Evolutionary conservation across 2,888 invertebrate genomes (phyloP), one percentile per base, ranked within the genome.

Genomic region (Epirrhoe tristata): DNA sequence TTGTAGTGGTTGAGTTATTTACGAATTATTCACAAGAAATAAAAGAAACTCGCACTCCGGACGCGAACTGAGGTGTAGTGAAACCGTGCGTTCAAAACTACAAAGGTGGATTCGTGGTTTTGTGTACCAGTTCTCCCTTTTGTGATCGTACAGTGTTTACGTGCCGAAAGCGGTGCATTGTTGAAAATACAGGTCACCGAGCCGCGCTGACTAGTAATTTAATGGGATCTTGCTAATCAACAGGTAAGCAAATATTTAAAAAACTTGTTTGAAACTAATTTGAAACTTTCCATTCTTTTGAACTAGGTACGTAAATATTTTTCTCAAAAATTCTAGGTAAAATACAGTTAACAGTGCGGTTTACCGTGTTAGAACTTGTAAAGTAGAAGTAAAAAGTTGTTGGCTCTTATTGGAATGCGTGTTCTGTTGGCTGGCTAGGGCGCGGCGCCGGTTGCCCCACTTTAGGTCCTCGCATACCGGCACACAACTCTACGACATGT

Each of bases 181-280:
- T 74, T 69, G 75, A 78, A 86, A 84, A 82, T 86, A 82, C 81
- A 80, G 80, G 80, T 84, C 81, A 82, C 81, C 81, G 81, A 86
- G 81, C 81, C 81, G 81, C 82, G 80, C 81, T 79, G 81, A 83
- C 80, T 87, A 77, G 82, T 82, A 85, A 83, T 87, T 92, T 91
- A 88, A 93, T 93, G 93, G 91, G 93, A 92, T 90, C 87, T 92
- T 91, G 91, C 86, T 93, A 87, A 91, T 85, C 82, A 84, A 85
- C 87, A 92, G 92, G 92, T 92, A 81, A 82, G 86, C 52, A 52
- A 63, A 63, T 75, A 39, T 57, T 73, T 70, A 58, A 54, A 46
- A 71, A 71, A 62, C 63, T 54, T 54, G 17, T 56, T 54, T 24
- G 14, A 57, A 63, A 60, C 57, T 52, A 46, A 59, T 71, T 70